Evolutionary conservation across 2,797 vertebrate species (phyloP).

Genomic region (Micrastur ruficollis): DNA sequence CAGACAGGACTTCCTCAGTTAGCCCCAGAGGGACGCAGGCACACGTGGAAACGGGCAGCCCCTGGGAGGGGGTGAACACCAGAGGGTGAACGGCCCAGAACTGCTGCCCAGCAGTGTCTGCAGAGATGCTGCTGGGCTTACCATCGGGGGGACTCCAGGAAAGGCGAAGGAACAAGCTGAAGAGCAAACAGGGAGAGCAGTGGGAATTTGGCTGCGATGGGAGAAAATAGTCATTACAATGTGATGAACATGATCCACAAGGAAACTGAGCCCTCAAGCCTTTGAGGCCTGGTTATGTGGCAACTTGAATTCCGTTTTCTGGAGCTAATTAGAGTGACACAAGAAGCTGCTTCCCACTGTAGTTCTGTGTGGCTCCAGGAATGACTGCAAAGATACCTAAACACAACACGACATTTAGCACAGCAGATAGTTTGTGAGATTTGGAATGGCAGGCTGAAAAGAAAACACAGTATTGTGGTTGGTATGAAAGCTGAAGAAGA

Average conservation of each 20-base stretch:
- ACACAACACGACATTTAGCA: not conserved
- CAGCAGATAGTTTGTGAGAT: not conserved
- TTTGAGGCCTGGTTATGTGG: not conserved
- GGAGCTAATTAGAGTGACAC: not conserved
- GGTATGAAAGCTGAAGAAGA: not conserved
- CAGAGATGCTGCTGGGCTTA: not conserved
- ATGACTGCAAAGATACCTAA: not conserved
- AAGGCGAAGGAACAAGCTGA: not conserved
- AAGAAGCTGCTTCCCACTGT: not conserved
- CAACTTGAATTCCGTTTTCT: not conserved
- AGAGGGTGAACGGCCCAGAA: not conserved
- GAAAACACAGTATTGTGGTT: not conserved
- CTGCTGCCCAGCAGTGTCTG: not conserved
- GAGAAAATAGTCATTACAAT: not conserved
- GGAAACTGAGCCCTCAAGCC: not conserved
- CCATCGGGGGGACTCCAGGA: not conserved
- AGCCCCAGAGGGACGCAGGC: too few species aligned
- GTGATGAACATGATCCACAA: not conserved
- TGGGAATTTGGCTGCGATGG: not conserved
- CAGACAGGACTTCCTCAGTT: not conserved
- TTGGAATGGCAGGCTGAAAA: not conserved
- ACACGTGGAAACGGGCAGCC: not conserved
- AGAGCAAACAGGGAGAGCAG: not conserved
- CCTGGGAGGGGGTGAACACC: not conserved
- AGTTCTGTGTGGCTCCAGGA: not conserved